Base-by-base conservation (phyloP, 2,113 vertebrate genomes). In the Rhinopomastus cyanomelas region DNA sequence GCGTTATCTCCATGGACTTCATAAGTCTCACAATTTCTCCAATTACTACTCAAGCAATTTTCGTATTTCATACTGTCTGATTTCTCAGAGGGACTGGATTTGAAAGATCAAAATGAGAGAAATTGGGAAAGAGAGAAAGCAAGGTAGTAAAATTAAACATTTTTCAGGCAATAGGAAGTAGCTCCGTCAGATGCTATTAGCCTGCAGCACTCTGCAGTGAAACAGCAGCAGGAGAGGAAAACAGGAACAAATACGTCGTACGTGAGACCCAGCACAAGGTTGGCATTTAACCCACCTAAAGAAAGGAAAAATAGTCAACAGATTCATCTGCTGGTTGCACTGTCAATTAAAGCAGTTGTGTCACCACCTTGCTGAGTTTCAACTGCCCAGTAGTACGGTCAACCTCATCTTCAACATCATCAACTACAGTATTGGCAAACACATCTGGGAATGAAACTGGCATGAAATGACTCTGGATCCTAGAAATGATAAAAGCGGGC, bases 11-110 rank as follows among this genome's bases (percentile, higher is more conserved):
- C 93, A 82, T 75, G 97, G 97, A 97, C 93, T 98, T 97, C 94
- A 69, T 93, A 97, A 98, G 96, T 97, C 97, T 94, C 95, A 94
- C 96, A 81, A 12, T 97, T 98, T 97, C 96, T 97, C 96, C 96
- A 96, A 97, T 97, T 97, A 97, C 97, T 96, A 97, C 91, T 88
- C 79, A 80, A 97, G 98, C 96, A 98, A 97, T 98, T 98, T 98
- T 97, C 97, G 97, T 98, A 97, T 97, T 97, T 97, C 97, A 97
- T 94, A 95, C 92, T n/a, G 88, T 87, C 96, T 97, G 97, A 97
- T 98, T 97, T 98, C 98, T 98, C 98, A 93, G 91, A 97, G 96
- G 97, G 92, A 90, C 81, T 87, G 85, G 84, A 95, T 96, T 90
- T 96, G 84, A 42, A 64, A 97, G 94, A 97, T 97, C 95, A 97